These are phyloP conservation scores for Hydrochoerus hydrochaeris DNA, from an alignment of 2,113 vertebrate genomes.

Conservation along the genomic window DNA sequence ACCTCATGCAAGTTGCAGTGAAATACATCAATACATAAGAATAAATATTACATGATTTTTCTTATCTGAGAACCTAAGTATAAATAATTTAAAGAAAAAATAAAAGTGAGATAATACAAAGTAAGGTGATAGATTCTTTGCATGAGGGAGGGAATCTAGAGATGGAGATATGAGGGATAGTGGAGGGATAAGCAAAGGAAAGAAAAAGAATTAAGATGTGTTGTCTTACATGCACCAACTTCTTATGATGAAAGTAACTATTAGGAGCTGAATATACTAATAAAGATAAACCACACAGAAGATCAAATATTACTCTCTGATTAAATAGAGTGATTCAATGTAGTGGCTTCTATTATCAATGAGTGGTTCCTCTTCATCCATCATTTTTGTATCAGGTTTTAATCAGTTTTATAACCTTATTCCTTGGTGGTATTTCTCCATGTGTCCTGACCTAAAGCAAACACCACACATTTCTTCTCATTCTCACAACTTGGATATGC, in stretches of 20 bases:
- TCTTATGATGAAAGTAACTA: not conserved
- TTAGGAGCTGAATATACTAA: not conserved
- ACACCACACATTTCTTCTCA: not conserved
- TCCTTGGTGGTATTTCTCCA: not conserved
- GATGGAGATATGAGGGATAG: not conserved
- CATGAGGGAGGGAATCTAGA: not conserved
- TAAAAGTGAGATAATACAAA: not conserved
- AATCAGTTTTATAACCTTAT: not conserved
- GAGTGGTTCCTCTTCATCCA: not conserved
- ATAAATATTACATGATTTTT: not conserved
- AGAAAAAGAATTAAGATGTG: not conserved
- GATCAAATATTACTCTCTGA: not conserved
- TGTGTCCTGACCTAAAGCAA: not conserved
- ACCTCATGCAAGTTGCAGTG: not conserved
- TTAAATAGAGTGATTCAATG: no score
- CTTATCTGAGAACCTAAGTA: not conserved
- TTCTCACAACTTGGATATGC: not conserved
- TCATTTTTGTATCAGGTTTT: not conserved
- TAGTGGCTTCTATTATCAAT: not conserved
- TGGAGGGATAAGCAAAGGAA: not conserved
- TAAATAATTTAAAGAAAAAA: not conserved
- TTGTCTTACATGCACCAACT: not conserved
- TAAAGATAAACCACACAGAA: not conserved
- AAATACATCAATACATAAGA: no score
- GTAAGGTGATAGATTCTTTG: not conserved